Evolutionary conservation across 2,888 invertebrate genomes (phyloP).

Genomic region (Stenchaetothrips biformis): DNA sequence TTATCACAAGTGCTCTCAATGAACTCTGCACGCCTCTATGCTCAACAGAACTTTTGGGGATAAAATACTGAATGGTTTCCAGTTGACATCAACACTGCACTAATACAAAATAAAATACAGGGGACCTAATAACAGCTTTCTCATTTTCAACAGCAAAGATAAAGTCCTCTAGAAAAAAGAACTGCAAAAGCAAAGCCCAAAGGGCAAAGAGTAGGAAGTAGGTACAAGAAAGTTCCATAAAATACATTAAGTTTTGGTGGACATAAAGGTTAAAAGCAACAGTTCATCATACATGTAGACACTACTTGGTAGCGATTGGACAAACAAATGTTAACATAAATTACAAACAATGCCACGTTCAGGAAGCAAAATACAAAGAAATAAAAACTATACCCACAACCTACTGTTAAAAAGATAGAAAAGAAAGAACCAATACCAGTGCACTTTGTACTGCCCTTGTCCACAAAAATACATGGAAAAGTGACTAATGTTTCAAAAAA

Average conservation of each 20-base stretch:
- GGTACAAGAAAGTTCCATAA: neutral
- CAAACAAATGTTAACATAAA: neutral
- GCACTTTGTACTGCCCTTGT: neutral
- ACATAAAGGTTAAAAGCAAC: neutral
- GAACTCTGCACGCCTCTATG: neutral
- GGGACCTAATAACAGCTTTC: neutral
- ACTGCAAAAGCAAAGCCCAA: neutral
- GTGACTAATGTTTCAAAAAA: neutral
- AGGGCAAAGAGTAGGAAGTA: neutral
- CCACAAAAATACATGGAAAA: neutral
- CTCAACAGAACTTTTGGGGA: neutral
- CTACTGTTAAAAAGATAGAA: neutral
- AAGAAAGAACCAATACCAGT: neutral
- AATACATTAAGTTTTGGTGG: neutral
- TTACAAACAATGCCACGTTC: neutral
- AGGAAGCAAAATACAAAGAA: neutral
- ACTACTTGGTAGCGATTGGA: neutral
- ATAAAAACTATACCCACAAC: neutral
- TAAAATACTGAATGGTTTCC: neutral
- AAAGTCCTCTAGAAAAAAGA: neutral
- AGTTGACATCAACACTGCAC: neutral
- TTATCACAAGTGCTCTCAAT: constrained; percentile 11
- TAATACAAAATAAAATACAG: neutral
- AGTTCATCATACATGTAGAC: neutral
- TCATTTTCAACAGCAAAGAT: neutral